Base-by-base conservation (phyloP, 2,113 vertebrate species). In the Syrrhaptes paradoxus region DNA sequence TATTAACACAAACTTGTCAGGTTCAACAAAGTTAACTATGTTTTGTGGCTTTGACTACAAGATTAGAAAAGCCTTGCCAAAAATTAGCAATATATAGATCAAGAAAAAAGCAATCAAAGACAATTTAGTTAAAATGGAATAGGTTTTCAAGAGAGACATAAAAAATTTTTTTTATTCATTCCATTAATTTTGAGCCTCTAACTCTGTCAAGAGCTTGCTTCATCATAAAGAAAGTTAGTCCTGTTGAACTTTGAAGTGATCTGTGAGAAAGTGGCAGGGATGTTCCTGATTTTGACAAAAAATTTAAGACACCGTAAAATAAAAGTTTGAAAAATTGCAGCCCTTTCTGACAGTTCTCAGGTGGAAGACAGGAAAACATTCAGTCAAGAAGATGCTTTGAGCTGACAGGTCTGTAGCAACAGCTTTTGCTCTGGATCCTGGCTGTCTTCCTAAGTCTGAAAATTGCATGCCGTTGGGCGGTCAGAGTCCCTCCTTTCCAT, bases 391-490 rank as follows among this genome's bases (percentile, higher is more conserved):
- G 12, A 62, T 41, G 8, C 25, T 68, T 61, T 38, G 29, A 49
- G 26, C 2, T 76, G 45, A 54, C 6, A 90, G 49, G 26, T 43
- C 28, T 49, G 25, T 21, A 90, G 7, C 43, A 81, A 22, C 7
- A 48, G 38, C 5, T 76, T 76, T 94, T 80, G 8, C 14, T 77
- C 24, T 81, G 46, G 14, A 28, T 74, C 29, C 26, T 66, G 41
- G 32, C 29, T 34, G 9, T 28, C 45, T n/a, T 76, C 72, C 15
- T 28, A 48, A 26, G 25, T 8, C 43, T 34, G 55, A 87, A 24
- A 52, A 41, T 5, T 41, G 20, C 7, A 8, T 6, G 0, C 55
- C 4, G 0, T n/a, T 29, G 11, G 18, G 14, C 3, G 7, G 22
- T 49, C 41, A 65, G 31, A 62, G 46, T 10, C 10, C 4, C 13